Percentiles rank a stretch among this genome's conserved stretches.
phyloP scores from a whole-genome alignment of 2,888 invertebrate species.

The Amaurobius ferox region DNA sequence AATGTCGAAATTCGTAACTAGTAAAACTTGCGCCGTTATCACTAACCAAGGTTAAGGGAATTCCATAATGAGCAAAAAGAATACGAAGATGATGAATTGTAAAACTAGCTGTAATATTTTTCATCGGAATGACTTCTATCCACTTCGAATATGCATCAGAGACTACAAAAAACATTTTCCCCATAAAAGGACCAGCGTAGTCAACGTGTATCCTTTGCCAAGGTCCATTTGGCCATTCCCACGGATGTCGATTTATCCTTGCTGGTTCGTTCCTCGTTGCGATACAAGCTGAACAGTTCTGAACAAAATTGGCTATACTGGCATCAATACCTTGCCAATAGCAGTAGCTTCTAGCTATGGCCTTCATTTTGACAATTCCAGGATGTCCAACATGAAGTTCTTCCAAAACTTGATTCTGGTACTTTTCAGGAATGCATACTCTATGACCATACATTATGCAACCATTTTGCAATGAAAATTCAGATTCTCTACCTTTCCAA shows the following conservation, averaged over 20 bases:
- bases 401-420: conserved; percentile 31
- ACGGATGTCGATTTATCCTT: conserved; percentile 52
- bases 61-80: conserved; percentile 48
- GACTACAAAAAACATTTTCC: too few relatives aligned
- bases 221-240: too few relatives aligned
- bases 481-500: conserved; percentile 52
- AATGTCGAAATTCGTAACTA: conserved; percentile 30
- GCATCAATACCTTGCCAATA: conserved; percentile 46
- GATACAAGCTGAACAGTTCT: conserved; percentile 50
- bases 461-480: conserved; percentile 53
- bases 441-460: conserved; percentile 52
- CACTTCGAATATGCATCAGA: too few relatives aligned
- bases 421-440: conserved; percentile 51
- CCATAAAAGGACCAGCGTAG: too few relatives aligned
- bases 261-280: conserved; percentile 48
- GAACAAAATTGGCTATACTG: conserved; percentile 46
- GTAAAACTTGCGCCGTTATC: conserved; percentile 58
- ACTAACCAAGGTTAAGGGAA: conserved; percentile 45
- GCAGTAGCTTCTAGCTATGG: conserved; percentile 40
- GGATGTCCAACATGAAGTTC: conserved; percentile 18
- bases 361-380: conserved; percentile 19
- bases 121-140: too few relatives aligned
- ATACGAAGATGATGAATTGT: too few relatives aligned
- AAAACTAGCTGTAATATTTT: too few relatives aligned
- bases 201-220: too few relatives aligned